A percentile compares a stretch with the other conserved stretches of the same genome.
These are phyloP conservation scores for Merops nubicus DNA, from an alignment of 2,113 vertebrate species.

Conservation along the genomic window DNA sequence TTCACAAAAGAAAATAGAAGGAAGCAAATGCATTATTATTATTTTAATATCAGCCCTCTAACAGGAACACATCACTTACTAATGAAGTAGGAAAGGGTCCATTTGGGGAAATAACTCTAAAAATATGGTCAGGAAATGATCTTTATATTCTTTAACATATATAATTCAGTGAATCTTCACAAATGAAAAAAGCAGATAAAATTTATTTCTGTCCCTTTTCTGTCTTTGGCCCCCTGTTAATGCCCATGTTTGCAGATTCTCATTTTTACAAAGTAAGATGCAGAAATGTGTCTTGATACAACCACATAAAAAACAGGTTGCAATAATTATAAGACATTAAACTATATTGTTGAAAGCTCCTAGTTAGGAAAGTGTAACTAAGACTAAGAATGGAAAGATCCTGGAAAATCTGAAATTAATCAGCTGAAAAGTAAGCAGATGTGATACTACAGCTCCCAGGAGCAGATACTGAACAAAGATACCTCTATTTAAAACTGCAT, in stretches of 20 bases:
- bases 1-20: not conserved
- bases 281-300: not conserved
- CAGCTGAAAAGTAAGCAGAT: constrained; percentile 4
- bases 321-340: not conserved
- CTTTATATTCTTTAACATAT: not conserved
- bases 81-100: not conserved
- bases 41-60: not conserved
- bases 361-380: not conserved
- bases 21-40: not conserved
- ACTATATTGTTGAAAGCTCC: not conserved
- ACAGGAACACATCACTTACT: not conserved
- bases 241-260: not conserved
- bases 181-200: not conserved
- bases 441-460: not conserved
- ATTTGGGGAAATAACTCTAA: not conserved
- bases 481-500: not conserved
- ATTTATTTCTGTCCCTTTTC: not conserved
- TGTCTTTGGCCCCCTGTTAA: not conserved
- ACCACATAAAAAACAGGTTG: not conserved
- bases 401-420: constrained; percentile 8
- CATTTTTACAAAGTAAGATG: not conserved
- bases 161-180: not conserved
- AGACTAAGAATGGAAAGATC: not conserved
- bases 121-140: not conserved
- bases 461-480: not conserved